Evolutionary conservation across 2,888 invertebrate genomes (phyloP).

Genomic region (Melinaea marsaeus): DNA sequence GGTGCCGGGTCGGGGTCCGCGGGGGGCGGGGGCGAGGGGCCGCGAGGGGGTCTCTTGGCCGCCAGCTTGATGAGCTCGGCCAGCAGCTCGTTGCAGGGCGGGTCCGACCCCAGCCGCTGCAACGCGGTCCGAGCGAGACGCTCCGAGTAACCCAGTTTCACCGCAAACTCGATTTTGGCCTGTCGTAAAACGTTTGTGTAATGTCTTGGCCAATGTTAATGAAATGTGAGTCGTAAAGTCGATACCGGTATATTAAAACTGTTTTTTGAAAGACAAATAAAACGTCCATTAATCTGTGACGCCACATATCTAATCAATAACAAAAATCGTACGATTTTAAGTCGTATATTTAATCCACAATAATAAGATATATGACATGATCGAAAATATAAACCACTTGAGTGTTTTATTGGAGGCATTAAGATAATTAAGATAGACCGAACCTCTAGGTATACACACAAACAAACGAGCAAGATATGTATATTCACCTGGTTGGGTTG

Average conservation of each 20-base stretch:
- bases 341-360: not conserved
- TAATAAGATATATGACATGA: not conserved
- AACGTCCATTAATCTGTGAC: too few species aligned
- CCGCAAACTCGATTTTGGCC: conserved; percentile 90
- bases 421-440: not conserved
- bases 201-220: not conserved
- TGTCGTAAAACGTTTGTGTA: conserved; percentile 30
- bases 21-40: conserved; percentile 55
- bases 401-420: not conserved
- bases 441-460: not conserved
- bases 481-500: conserved; percentile 58
- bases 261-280: too few species aligned
- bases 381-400: not conserved
- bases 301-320: not conserved
- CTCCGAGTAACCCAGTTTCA: conserved; percentile 95
- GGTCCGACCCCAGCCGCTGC: conserved; percentile 89
- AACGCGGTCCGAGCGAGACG: conserved; percentile 89
- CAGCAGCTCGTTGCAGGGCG: conserved; percentile 91
- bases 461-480: too few species aligned
- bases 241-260: too few species aligned
- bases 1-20: conserved; percentile 55
- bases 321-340: not conserved
- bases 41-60: conserved; percentile 71
- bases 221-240: not conserved
- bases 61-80: conserved; percentile 92